Evolutionary conservation across 2,888 invertebrate genomes (phyloP).

Genomic region (Athripsodes cinereus): DNA sequence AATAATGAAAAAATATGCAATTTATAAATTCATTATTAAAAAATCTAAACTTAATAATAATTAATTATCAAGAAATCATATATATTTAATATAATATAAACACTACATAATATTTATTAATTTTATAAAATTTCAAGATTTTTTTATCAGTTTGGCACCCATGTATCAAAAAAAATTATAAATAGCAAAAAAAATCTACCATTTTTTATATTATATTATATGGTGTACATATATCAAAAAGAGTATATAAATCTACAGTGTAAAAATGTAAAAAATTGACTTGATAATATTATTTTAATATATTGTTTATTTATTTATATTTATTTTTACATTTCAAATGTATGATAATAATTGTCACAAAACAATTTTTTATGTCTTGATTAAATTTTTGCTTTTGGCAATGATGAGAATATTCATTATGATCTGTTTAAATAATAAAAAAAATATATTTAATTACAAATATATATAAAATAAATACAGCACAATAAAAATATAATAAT

Average conservation of each 20-base stretch:
- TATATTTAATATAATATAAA: constrained; percentile 9
- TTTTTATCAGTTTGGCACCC: constrained; percentile 27
- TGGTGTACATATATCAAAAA: constrained; percentile 1
- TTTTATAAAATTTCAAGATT: too few species aligned
- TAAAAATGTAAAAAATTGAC: constrained; percentile 2
- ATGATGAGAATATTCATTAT: not conserved
- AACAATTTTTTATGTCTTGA: too few species aligned
- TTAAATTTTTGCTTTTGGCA: too few species aligned
- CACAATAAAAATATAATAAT: too few species aligned
- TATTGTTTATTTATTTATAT: too few species aligned
- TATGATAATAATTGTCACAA: too few species aligned
- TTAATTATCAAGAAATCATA: not conserved
- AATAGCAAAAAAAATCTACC: constrained; percentile 1
- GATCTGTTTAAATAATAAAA: not conserved
- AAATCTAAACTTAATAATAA: not conserved
- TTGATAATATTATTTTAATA: too few species aligned
- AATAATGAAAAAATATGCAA: constrained; percentile 19
- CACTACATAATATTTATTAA: constrained; percentile 13
- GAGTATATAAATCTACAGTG: not conserved
- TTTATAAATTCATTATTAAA: not conserved
- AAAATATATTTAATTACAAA: not conserved
- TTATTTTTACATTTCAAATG: too few species aligned
- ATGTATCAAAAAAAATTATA: constrained; percentile 21
- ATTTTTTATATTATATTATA: not conserved
- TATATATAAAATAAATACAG: not conserved